phyloP scores from a whole-genome alignment of 2,797 vertebrate species.

The Orientallactaga sibirica region DNA sequence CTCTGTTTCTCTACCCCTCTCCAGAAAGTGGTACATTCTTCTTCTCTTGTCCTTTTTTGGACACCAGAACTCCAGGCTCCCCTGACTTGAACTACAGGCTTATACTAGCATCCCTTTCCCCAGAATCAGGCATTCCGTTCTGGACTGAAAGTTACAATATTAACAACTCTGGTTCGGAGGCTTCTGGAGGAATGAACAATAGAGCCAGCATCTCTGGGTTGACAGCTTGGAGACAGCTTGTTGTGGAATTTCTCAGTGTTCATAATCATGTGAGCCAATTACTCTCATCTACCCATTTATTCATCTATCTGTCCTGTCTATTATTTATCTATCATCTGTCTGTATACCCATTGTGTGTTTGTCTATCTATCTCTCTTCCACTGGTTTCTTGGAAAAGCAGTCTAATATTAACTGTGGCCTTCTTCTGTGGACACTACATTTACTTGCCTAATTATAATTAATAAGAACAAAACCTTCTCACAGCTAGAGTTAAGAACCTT shows the following conservation, averaged over 20 bases:
- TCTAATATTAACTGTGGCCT: neutral
- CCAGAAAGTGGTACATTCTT: neutral
- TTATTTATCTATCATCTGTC: too few species aligned
- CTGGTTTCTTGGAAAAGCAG: neutral
- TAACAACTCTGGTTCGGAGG: neutral
- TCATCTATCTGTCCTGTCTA: too few species aligned
- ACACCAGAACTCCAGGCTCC: neutral
- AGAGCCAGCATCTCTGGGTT: neutral
- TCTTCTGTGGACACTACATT: neutral
- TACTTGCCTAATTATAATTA: constrained; percentile 8
- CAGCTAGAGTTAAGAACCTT: neutral
- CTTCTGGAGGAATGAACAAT: neutral
- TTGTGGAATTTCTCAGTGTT: neutral
- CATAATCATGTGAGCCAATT: neutral
- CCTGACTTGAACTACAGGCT: too few species aligned
- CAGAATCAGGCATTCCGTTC: neutral
- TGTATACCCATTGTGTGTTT: too few species aligned
- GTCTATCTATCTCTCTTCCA: neutral
- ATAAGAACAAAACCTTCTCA: neutral
- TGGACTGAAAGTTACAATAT: neutral
- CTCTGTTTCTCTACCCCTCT: neutral
- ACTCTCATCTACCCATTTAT: too few species aligned
- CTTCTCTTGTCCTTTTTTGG: neutral
- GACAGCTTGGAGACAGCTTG: neutral
- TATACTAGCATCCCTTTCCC: neutral